phyloP scores from a whole-genome alignment of 1,140 invertebrate genomes.

The Eupristina koningsbergeri region DNA sequence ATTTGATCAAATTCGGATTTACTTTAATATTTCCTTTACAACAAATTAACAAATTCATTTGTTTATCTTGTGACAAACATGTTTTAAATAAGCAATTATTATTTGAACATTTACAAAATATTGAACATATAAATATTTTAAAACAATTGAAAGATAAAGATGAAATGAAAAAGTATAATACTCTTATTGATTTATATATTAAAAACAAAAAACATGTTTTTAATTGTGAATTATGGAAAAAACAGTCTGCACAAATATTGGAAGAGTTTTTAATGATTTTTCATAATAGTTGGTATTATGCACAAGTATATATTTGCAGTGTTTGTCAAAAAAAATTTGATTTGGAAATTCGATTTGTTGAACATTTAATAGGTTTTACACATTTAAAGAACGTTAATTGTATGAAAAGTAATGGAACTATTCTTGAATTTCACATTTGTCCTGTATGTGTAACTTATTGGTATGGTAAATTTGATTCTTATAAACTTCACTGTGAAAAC shows the following conservation, averaged over 20 bases:
- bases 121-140: conserved; percentile 22
- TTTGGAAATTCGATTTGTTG: conserved; percentile 49
- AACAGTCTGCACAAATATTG: conserved; percentile 3
- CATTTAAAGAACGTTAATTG: conserved; percentile 33
- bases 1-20: conserved; percentile 18
- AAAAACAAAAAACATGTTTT: not conserved
- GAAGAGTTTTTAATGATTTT: conserved; percentile 28
- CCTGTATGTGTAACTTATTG: conserved; percentile 54
- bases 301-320: conserved; percentile 53
- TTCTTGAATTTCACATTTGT: conserved; percentile 55
- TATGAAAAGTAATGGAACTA: not conserved
- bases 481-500: conserved; percentile 51
- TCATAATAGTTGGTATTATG: conserved; percentile 52
- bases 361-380: conserved; percentile 50
- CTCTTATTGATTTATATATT: conserved; percentile 21
- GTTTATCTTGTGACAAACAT: conserved; percentile 1
- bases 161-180: conserved; percentile 37
- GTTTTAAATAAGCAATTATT: conserved; percentile 3
- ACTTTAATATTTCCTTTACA: not conserved
- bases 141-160: conserved; percentile 3
- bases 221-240: conserved; percentile 7
- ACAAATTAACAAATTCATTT: not conserved
- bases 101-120: conserved; percentile 34
- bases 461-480: conserved; percentile 49
- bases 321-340: conserved; percentile 43